Percentiles rank a stretch among this genome's conserved stretches.
Conservation (phyloP, 2,888 invertebrate genomes). For the Drosophila prolongata region DNA sequence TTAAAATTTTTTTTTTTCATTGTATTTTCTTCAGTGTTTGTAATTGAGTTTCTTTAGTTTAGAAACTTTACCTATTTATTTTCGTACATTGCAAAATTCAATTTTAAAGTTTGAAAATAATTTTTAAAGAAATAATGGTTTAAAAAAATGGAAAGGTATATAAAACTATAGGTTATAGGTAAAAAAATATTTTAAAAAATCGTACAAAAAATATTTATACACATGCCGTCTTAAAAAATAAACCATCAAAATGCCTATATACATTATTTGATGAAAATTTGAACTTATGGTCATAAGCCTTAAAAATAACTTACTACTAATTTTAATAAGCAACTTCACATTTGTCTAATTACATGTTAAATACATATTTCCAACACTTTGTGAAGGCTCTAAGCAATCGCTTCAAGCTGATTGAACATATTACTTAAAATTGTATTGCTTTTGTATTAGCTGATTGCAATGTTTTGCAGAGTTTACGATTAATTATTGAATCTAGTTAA, state of each 20-base stretch:
- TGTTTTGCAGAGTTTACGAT: constrained; percentile 30
- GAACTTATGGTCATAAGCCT: constrained; percentile 31
- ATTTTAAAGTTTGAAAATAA: background rate
- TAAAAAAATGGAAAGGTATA: background rate
- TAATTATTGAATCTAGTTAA: constrained; percentile 15
- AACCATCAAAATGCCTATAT: background rate
- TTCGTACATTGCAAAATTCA: too few relatives aligned
- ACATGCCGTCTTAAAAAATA: background rate
- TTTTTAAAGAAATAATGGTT: background rate
- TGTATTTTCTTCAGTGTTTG: too few relatives aligned
- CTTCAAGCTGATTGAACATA: constrained; percentile 29
- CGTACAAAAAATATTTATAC: background rate
- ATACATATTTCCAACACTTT: constrained; percentile 31
- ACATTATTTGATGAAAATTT: constrained; percentile 3
- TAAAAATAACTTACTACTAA: constrained; percentile 12
- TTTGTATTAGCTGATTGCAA: constrained; percentile 53
- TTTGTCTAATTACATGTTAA: background rate
- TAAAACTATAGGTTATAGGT: background rate
- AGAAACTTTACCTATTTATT: too few relatives aligned
- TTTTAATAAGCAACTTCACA: constrained; percentile 3
- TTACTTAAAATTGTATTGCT: constrained; percentile 51
- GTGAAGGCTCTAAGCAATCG: constrained; percentile 46
- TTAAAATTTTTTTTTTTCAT: too few relatives aligned
- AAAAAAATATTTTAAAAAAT: background rate
- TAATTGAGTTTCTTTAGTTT: too few relatives aligned